Evolutionary conservation across 2,113 vertebrate genomes (phyloP).

Genomic region (Thermophis baileyi): DNA sequence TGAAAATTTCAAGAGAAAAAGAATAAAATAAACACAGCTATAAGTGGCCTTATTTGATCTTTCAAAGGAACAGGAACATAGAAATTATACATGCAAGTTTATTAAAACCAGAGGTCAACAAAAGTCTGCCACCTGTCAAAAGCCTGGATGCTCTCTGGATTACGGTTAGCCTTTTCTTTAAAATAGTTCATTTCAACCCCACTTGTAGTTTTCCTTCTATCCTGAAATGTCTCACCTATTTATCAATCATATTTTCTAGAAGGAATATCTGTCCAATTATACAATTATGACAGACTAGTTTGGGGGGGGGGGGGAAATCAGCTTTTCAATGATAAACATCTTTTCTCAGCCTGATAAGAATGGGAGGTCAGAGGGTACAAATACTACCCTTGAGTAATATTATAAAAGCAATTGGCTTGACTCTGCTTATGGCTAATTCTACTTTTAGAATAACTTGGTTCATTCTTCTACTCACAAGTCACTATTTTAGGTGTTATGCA

Average conservation of each 20-base stretch:
- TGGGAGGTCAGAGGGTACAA: background rate
- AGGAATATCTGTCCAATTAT: background rate
- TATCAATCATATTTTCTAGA: background rate
- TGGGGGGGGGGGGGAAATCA: background rate
- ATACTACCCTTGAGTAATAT: background rate
- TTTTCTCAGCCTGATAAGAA: background rate
- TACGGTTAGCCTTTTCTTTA: background rate
- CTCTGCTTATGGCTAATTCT: background rate
- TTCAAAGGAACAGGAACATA: background rate
- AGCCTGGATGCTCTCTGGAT: background rate
- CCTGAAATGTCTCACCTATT: background rate
- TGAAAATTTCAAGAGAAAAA: background rate
- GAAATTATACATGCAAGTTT: background rate
- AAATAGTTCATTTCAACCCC: background rate
- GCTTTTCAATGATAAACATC: background rate
- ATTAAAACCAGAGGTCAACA: background rate
- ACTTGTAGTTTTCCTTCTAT: background rate
- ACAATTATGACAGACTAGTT: background rate
- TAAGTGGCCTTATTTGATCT: background rate
- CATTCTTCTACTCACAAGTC: background rate
- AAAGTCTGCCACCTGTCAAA: background rate
- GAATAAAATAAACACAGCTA: background rate
- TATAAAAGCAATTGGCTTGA: background rate
- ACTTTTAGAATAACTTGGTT: background rate
- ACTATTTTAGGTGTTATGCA: background rate